Evolutionary conservation across 2,888 invertebrate genomes (phyloP), one percentile per base, ranked within the genome.

Genomic region (Trichacis sp.): DNA sequence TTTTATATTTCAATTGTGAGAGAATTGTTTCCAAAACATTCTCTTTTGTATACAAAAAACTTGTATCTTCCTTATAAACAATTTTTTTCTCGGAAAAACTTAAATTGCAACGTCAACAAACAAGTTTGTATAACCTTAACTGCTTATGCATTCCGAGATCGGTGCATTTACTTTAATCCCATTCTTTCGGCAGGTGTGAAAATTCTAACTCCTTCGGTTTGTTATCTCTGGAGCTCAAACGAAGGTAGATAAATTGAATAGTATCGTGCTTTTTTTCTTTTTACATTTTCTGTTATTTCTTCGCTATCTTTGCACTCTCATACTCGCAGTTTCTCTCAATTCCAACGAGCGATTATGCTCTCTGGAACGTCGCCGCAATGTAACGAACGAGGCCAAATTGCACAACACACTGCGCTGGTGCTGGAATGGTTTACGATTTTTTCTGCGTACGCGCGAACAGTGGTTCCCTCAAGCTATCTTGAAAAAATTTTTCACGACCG

Each of bases 351-450:
- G 58, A 55, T 64, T 64, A 58, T 59, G 42, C 64, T 55, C 51
- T 29, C 42, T 51, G 59, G 47, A 51, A 48, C 47, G 50, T 54
- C 55, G 51, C 42, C 64, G 51, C 51, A 46, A 51, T 51, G 54
- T 47, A 64, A 64, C 55, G 53, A 64, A 57, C 57, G 63, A 64
- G 63, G 58, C 58, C 58, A 64, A 64, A 58, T 64, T 64, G 56
- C 58, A 53, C 63, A 64, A 64, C 57, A 57, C 45, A 38, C 53
- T 64, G 53, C 63, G 54, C 58, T 64, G 54, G 63, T 50, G 51
- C 54, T 54, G 51, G 38, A 54, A 64, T 33, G 59, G 54, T 58
- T 53, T 49, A 42, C 58, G 40, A 59, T 59, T 53, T 53, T 51
- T 53, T 58, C 55, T 38, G 45, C 55, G 15, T 55, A 64, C 30